phyloP scores from a whole-genome alignment of 2,888 invertebrate species.

The Nipponacmea schrenckii region DNA sequence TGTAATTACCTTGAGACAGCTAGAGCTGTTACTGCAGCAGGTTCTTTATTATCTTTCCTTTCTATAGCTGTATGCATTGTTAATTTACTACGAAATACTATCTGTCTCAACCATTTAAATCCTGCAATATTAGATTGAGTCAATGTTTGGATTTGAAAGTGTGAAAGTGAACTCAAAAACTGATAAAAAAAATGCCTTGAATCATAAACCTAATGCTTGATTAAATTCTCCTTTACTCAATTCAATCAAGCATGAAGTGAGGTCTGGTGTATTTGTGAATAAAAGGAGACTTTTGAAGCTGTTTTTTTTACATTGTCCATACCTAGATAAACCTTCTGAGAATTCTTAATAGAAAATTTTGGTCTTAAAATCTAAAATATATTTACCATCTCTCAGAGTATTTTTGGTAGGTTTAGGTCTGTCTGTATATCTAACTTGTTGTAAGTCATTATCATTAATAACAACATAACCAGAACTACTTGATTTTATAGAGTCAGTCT shows the following conservation, averaged over 20 bases:
- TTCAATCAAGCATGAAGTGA: no score
- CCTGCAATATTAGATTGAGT: conserved; percentile 68
- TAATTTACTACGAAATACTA: conserved; percentile 91
- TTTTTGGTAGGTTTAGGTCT: conserved; percentile 46
- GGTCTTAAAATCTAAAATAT: no score
- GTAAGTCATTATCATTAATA: conserved; percentile 70
- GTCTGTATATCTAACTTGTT: conserved; percentile 51
- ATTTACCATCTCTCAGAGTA: conserved; percentile 55
- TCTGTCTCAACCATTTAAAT: conserved; percentile 89
- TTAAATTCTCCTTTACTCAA: no score
- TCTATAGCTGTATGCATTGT: conserved; percentile 83
- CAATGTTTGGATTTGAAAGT: neutral
- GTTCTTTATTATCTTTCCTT: conserved; percentile 95
- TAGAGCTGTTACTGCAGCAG: conserved; percentile 94
- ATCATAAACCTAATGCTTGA: neutral
- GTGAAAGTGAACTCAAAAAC: no score
- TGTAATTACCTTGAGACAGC: conserved; percentile 85
- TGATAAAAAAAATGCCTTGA: no score
- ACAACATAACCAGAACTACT: conserved; percentile 90
- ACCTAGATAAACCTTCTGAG: no score
- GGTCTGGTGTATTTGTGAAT: no score
- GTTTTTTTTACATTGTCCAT: no score
- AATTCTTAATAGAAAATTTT: no score
- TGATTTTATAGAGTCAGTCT: conserved; percentile 33
- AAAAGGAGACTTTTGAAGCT: no score